These are phyloP conservation scores for Pteronotus mesoamericanus DNA, from an alignment of 2,797 vertebrate species.

Conservation along the genomic window DNA sequence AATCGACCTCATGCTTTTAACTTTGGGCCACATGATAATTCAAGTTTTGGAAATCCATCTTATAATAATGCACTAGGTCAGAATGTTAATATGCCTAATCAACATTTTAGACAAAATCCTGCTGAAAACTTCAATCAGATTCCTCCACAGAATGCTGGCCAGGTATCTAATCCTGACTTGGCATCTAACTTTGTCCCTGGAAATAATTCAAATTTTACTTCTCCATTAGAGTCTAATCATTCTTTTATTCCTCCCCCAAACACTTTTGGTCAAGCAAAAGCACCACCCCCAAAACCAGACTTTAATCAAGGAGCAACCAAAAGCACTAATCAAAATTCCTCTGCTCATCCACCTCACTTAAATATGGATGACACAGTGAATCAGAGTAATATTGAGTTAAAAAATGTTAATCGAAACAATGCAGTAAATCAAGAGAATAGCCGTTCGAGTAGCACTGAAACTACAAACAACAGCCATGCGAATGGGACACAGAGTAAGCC, in stretches of 20 bases:
- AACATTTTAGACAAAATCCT: constrained; percentile 83
- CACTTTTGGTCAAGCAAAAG: constrained; percentile 77
- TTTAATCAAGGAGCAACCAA: constrained; percentile 78
- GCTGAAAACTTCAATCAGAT: constrained; percentile 83
- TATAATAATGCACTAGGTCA: constrained; percentile 78
- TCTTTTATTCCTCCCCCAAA: constrained; percentile 81
- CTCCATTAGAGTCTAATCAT: constrained; percentile 80
- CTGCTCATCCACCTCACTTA: constrained; percentile 79
- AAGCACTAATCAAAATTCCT: constrained; percentile 72
- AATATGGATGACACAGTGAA: constrained; percentile 78
- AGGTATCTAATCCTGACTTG: constrained; percentile 79
- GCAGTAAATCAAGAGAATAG: constrained; percentile 76
- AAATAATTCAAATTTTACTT: constrained; percentile 77
- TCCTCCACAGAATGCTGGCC: constrained; percentile 76
- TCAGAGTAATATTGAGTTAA: constrained; percentile 78
- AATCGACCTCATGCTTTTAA: constrained; percentile 82
- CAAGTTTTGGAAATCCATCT: constrained; percentile 79
- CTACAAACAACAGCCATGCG: constrained; percentile 78
- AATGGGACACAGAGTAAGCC: constrained; percentile 83
- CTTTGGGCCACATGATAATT: constrained; percentile 82
- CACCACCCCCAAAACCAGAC: constrained; percentile 82
- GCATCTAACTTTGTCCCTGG: constrained; percentile 81
- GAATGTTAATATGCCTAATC: constrained; percentile 80
- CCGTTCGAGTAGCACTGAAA: constrained; percentile 78
- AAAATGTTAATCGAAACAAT: constrained; percentile 75